Percentiles rank a stretch among this genome's conserved stretches.
Evolutionary conservation across 2,888 invertebrate species (phyloP).

Genomic region (Ornithoptera alexandrae): DNA sequence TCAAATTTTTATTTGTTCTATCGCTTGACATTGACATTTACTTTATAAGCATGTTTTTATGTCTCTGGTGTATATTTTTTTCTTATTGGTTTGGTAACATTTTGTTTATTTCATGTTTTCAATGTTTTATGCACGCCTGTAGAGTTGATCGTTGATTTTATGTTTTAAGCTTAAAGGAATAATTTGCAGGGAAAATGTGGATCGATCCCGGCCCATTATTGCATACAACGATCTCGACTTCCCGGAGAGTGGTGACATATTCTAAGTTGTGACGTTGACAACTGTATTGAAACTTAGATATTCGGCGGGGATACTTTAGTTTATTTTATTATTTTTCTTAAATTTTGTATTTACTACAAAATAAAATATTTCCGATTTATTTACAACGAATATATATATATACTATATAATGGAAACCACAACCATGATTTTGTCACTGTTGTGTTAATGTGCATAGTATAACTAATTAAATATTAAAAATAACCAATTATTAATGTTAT

Average conservation of each 20-base stretch:
- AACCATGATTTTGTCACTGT: conserved; percentile 21
- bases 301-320: background rate
- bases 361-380: background rate
- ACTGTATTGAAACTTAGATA: conserved; percentile 10
- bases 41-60: conserved; percentile 32
- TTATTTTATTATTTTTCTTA: conserved; percentile 2
- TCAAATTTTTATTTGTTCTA: conserved; percentile 37
- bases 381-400: background rate
- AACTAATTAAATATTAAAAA: background rate
- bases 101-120: too few relatives aligned
- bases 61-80: background rate
- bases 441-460: background rate
- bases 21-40: conserved; percentile 64
- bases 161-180: conserved; percentile 56
- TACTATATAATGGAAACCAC: conserved; percentile 2
- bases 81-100: background rate
- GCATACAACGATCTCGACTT: conserved; percentile 96
- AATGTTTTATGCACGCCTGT: conserved; percentile 31
- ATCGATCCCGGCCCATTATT: conserved; percentile 87
- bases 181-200: conserved; percentile 83
- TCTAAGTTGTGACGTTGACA: conserved; percentile 68
- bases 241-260: conserved; percentile 89
- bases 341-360: background rate
- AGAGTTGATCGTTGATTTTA: conserved; percentile 5
- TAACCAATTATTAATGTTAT: background rate